Evolutionary conservation across 2,797 vertebrate genomes (phyloP), one percentile per base, ranked within the genome.

Genomic region (Rhinichthys osculus): DNA sequence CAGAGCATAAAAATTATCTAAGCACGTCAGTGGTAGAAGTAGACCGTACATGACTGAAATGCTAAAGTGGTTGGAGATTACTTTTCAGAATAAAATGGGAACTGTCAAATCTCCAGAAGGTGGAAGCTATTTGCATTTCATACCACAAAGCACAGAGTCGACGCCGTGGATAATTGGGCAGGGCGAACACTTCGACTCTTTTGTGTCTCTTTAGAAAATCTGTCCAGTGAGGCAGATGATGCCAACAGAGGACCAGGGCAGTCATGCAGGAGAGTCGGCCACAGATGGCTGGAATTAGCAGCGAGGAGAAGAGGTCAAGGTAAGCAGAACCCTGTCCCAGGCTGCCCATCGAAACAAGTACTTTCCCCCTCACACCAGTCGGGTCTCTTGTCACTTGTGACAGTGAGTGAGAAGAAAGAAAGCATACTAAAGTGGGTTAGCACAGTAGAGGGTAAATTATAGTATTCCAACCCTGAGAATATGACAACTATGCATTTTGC

Each of bases 71-170:
- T 30, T 19, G 7, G 47, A 57, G 66, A 78, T 70, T 81, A 57
- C 13, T 69, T 70, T 54, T 54, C 23, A 59, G 19, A 40, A 81
- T 70, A 70, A 70, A 69, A 81, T n/a, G 21, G 50, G n/a, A 78
- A 57, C 69, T 78, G 83, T 78, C 83, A 84, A 47, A 69, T 84
- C n/a, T 78, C 35, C 83, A 78, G 64, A 78, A 70, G 35, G 62
- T 70, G 64, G 74, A 84, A 42, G 33, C 83, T 78, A 78, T 84
- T 84, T 84, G 83, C 62, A 84, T 84, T 54, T 78, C n/a, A 69
- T 70, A 78, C 16, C 74, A 69, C 73, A 84, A 84, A 70, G 83
- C 44, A 52, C 3, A 54, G 59, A 50, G 35, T 84, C 74, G 8
- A 70, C 23, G 17, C 47, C 5, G n/a, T 23, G n/a, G 83, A 78